These are phyloP conservation scores for Strix uralensis DNA, from an alignment of 2,113 vertebrate genomes.

Conservation along the genomic window DNA sequence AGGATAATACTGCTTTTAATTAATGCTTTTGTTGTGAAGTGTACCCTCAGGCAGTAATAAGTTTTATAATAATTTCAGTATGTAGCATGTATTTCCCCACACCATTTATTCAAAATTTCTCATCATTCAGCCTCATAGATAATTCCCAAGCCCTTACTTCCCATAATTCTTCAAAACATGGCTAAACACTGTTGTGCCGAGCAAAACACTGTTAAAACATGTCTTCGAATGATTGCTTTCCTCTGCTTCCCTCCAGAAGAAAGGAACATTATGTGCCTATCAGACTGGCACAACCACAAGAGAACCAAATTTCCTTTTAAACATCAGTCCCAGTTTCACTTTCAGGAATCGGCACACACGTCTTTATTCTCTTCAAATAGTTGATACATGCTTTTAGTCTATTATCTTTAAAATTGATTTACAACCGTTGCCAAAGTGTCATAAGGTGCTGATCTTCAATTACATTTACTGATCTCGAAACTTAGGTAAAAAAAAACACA, in stretches of 20 bases:
- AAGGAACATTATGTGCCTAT: not conserved
- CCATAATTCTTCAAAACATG: slow-evolving; percentile 8
- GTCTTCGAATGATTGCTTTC: not conserved
- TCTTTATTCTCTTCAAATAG: not conserved
- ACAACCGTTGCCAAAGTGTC: not conserved
- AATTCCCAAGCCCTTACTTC: not conserved
- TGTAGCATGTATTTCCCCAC: slow-evolving; percentile 10
- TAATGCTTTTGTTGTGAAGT: slow-evolving; percentile 55
- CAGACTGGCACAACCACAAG: not conserved
- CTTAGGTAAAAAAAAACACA: not conserved
- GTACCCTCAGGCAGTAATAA: slow-evolving; percentile 30
- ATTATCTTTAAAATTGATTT: not conserved
- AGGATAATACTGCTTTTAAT: slow-evolving; percentile 53
- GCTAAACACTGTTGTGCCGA: not conserved
- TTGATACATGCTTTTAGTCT: not conserved
- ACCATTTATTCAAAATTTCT: slow-evolving; percentile 27
- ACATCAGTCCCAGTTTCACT: not conserved
- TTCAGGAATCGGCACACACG: not conserved
- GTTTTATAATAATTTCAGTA: slow-evolving; percentile 54
- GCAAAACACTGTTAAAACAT: slow-evolving; percentile 14
- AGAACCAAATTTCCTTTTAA: not conserved
- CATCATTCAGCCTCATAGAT: not conserved
- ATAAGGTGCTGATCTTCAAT: not conserved
- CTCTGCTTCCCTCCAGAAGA: not conserved
- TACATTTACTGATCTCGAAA: not conserved